phyloP scores from a whole-genome alignment of 2,888 invertebrate species.

The Nomada hirtipes region DNA sequence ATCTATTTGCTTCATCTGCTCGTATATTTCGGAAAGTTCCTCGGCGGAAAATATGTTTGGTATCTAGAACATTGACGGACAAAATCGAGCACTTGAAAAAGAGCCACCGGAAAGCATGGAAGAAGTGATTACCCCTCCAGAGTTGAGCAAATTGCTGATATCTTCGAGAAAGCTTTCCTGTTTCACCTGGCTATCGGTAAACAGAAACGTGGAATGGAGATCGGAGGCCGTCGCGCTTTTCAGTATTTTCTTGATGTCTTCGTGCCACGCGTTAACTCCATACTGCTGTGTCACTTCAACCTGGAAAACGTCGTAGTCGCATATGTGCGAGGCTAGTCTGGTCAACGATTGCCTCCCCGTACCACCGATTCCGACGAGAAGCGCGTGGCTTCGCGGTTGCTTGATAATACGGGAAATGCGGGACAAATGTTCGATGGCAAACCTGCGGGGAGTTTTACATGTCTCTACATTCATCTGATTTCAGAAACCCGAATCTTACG shows the following conservation, averaged over 20 bases:
- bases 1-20: conserved; percentile 96
- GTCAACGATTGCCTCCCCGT: conserved; percentile 97
- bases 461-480: neutral
- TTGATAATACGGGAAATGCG: conserved; percentile 95
- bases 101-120: neutral
- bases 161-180: conserved; percentile 97
- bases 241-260: conserved; percentile 94
- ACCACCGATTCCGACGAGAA: conserved; percentile 96
- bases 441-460: conserved; percentile 85
- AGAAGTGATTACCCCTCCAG: conserved; percentile 89
- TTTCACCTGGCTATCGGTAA: conserved; percentile 97
- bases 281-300: conserved; percentile 96
- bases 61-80: conserved; percentile 81
- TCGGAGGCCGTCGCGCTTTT: conserved; percentile 93
- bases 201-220: conserved; percentile 94
- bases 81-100: neutral
- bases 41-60: conserved; percentile 95
- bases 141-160: conserved; percentile 95
- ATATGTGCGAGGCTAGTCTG: conserved; percentile 95
- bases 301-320: conserved; percentile 95
- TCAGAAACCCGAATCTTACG: too few species aligned
- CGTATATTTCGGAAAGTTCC: conserved; percentile 95
- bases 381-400: conserved; percentile 95
- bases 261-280: conserved; percentile 94
- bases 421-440: conserved; percentile 97